Percentiles rank a stretch among this genome's conserved stretches.
Evolutionary conservation across 2,113 vertebrate species (phyloP).

Genomic region (Columba livia): DNA sequence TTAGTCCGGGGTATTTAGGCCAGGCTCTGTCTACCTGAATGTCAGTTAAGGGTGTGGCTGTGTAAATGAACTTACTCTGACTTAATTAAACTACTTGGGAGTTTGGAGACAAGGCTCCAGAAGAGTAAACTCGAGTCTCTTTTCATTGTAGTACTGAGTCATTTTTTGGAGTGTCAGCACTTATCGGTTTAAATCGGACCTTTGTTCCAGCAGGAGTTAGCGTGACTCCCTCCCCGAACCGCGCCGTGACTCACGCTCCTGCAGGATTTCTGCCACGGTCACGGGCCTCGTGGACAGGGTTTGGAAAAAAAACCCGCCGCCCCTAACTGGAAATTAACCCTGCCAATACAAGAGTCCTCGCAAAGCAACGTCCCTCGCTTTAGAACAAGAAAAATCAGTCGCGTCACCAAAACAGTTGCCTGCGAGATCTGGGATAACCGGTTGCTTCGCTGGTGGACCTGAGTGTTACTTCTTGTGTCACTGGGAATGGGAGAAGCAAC

Average conservation of each 20-base stretch:
- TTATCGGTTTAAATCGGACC: not conserved
- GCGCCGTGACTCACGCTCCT: not conserved
- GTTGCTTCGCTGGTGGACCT: not conserved
- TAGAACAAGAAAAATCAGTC: not conserved
- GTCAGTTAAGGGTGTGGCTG: constrained; percentile 26
- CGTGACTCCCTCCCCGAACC: fast-evolving
- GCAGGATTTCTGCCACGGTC: not conserved
- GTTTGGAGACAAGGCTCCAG: not conserved
- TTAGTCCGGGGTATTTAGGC: not conserved
- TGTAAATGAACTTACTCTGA: not conserved
- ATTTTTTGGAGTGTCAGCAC: not conserved
- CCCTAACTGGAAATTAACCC: not conserved
- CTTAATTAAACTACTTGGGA: not conserved
- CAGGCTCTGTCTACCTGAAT: not conserved
- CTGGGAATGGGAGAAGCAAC: not conserved
- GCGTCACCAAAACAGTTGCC: not conserved
- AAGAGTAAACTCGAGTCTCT: not conserved
- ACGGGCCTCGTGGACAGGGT: fast-evolving
- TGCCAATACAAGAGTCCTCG: fast-evolving
- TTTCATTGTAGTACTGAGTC: not conserved
- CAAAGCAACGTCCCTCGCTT: fast-evolving
- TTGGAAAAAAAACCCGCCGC: not conserved
- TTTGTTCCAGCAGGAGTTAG: not conserved
- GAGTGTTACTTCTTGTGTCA: fast-evolving
- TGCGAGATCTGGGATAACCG: fast-evolving